Base-by-base conservation (phyloP, 2,888 invertebrate species). In the Cheilosia urbana region DNA sequence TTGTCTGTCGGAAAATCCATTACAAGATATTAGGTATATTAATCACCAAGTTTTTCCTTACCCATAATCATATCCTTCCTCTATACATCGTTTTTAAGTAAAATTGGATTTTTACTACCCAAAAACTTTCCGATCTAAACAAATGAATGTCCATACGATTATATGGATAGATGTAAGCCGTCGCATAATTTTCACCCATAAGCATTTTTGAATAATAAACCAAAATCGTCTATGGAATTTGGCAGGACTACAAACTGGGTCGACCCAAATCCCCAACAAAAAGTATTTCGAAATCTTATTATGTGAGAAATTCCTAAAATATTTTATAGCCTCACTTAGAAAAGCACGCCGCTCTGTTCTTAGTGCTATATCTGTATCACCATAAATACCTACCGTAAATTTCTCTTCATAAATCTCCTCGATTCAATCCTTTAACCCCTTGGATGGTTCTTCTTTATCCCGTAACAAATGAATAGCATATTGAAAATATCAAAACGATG, bases 261-360 rank as follows among this genome's bases (percentile, higher is more conserved):
- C 15, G 42, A 63, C 49, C 40, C 21, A 27, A 63, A 63, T 63
- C 47, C 62, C 55, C 17, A 40, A 27, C 21, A 63, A 53, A 69
- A 65, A 45, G n/a, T 37, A 57, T 27, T 60, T 27, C 42, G 17
- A 72, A 79, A 79, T 72, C 79, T 79, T 72, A 79, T 79, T 66
- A 79, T 73, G 60, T 79, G 72, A 73, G 58, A 79, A 79, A 72
- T 79, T 79, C 60, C 65, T 53, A 51, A 66, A 79, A 79, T 79
- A 73, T 79, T 79, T 72, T 77, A 68, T 60, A 77, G 53, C 45
- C 42, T 57, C 37, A 49, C 34, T 5, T 21, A n/a, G 57, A 49
- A 15, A 21, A 62, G 19, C 49, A 40, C 49, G 63, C 49, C 40
- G 30, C 40, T 21, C 30, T 24, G 45, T 65, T 62, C 19, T 62